Conservation (phyloP, 2,113 vertebrate species). For the Nasalis larvatus region DNA sequence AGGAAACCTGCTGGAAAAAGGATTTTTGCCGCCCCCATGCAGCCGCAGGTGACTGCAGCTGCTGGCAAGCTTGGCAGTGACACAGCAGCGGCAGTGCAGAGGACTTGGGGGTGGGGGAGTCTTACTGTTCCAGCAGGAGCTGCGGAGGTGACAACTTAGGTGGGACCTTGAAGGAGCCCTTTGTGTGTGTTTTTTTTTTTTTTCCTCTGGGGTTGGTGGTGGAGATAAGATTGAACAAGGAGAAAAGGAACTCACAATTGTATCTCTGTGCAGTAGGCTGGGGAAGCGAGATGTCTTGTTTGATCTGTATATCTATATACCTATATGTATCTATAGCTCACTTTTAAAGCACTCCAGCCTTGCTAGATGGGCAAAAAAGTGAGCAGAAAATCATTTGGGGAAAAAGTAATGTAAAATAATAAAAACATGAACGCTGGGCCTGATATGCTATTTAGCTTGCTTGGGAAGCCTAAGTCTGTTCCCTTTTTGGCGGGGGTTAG, state of each 20-base stretch:
- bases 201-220: neutral
- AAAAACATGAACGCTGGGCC: neutral
- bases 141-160: neutral
- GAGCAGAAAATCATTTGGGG: neutral
- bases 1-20: neutral
- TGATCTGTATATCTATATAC: no score
- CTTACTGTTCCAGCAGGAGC: neutral
- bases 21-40: neutral
- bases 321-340: neutral
- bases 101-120: neutral
- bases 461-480: neutral
- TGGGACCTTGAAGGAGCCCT: neutral
- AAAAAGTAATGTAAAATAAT: neutral
- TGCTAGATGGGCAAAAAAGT: neutral
- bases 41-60: slow-evolving; percentile 61
- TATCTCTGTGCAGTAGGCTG: neutral
- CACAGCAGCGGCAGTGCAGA: slow-evolving; percentile 40
- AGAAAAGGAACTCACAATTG: neutral
- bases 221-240: neutral
- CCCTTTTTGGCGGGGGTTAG: neutral
- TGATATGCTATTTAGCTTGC: neutral
- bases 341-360: neutral
- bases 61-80: slow-evolving; percentile 19
- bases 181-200: neutral
- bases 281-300: neutral